Base-by-base conservation (phyloP, 2,888 invertebrate species). In the Cheiracanthium punctorium region DNA sequence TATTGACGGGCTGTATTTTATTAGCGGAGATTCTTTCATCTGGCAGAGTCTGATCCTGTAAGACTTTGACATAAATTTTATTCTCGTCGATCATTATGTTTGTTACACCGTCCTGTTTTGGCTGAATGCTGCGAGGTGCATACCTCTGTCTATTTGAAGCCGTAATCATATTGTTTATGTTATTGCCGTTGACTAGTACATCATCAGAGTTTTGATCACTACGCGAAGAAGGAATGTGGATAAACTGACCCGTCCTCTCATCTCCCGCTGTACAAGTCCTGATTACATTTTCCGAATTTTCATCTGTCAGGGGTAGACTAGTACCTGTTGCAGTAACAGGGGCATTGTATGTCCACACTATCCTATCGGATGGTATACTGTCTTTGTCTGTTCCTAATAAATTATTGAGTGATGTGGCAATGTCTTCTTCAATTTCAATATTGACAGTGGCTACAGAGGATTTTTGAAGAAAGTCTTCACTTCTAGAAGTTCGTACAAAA, bases 311-410 rank as follows among this genome's bases (percentile, higher is more conserved):
- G 17, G 79, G 58, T 12, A 71, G 72, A 58, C 79, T 74, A 70
- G 79, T 64, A 14, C 64, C 73, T 17, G 77, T 70, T 41, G 76
- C 41, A 48, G 64, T 73, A 52, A 89, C 94, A n/a, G 96, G 96
- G 86, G 96, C 96, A 93, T 96, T 97, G 93, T 96, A 96, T 75
- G 96, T 96, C 96, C 96, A 96, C 75, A 96, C 96, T 91, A 96
- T 96, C 90, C 96, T 94, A 92, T 93, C 94, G 90, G 93, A 88
- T 93, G 93, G 90, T 95, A 87, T 64, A 82, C 87, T 87, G 20
- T 89, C 89, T 33, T 88, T 89, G 76, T 89, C 93, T 73, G 96
- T 96, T 93, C 97, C 97, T 89, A 97, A 93, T 87, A 97, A 93
- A 88, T 97, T 97, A 92, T 98, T 97, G 88, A 98, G 93, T 89